Evolutionary conservation across 1,140 invertebrate genomes (phyloP), one percentile per base, ranked within the genome.

Genomic region (Brachionus sp.): DNA sequence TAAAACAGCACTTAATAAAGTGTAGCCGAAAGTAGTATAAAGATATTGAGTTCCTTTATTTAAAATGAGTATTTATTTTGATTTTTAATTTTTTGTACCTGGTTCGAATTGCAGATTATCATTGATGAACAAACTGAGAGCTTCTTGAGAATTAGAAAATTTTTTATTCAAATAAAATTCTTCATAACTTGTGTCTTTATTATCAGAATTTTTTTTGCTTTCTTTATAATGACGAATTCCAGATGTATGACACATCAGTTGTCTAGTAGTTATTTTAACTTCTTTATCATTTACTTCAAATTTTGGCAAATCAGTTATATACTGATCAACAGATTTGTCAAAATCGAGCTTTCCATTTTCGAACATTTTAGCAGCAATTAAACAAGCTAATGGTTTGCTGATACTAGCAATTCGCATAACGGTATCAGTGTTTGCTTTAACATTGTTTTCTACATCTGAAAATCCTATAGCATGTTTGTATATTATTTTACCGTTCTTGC

Each of bases 391-490:
- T 57, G 90, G 85, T 85, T 92, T 92, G 84, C 91, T 91, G 77
- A 93, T 92, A 84, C 91, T 92, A 39, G 92, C 92, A 84, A 92
- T 92, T 82, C 92, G 86, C 88, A 93, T 90, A 0, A 92, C 90
- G 4, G 90, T 90, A 12, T 90, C 85, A n/a, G 87, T 83, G 29
- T 85, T 86, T 85, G 91, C 91, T 12, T 85, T 86, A 5, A 90
- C 86, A 44, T 86, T 84, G 84, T 92, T 92, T 85, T 92, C 92
- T 3, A 92, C 83, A 86, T 93, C 91, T 46, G 91, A 86, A 86
- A 88, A 91, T 3, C 92, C 92, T 85, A 92, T 87, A 42, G 91
- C 91, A 91, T 42, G 25, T 37, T 33, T 29, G 29, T 80, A 80
- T 9, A 80, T 12, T 12, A 62, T 9, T 23, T 66, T 37, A 10